A percentile compares a stretch with the other conserved stretches of the same genome.
Evolutionary conservation across 1,140 invertebrate genomes (phyloP).

Genomic region (Bombus affinis): DNA sequence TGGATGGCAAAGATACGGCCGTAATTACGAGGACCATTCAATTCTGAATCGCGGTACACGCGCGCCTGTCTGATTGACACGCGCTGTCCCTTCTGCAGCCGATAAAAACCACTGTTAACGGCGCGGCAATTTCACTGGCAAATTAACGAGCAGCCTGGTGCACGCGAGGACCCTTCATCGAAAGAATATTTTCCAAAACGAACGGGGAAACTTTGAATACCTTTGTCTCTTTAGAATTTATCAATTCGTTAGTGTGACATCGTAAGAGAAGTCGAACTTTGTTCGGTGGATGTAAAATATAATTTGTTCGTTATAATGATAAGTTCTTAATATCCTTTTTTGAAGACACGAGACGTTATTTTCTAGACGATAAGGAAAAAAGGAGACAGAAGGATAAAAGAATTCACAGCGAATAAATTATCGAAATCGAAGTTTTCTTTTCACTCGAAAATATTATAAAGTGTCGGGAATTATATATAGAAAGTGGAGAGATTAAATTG

Average conservation of each 20-base stretch:
- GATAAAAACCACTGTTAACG: conserved; percentile 51
- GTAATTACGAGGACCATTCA: conserved; percentile 66
- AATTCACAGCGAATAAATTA: background rate
- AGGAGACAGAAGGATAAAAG: background rate
- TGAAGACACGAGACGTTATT: background rate
- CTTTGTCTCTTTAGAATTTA: background rate
- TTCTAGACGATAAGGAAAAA: background rate
- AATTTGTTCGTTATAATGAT: too few relatives aligned
- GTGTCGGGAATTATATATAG: background rate
- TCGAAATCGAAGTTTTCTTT: background rate
- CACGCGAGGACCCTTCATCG: background rate
- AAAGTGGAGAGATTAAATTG: background rate
- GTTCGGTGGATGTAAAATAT: background rate
- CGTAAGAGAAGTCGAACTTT: background rate
- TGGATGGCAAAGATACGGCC: conserved; percentile 64
- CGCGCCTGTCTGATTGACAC: conserved; percentile 20
- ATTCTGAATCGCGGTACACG: conserved; percentile 54
- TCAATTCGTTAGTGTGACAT: background rate
- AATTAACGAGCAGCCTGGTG: conserved; percentile 37
- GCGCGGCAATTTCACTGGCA: conserved; percentile 48
- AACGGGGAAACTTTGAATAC: conserved; percentile 3
- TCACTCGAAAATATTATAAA: background rate
- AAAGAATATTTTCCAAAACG: conserved; percentile 13
- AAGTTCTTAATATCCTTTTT: background rate
- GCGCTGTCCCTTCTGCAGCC: conserved; percentile 6